Conservation (phyloP, 2,113 vertebrate species). For the Anser brachyrhynchus region DNA sequence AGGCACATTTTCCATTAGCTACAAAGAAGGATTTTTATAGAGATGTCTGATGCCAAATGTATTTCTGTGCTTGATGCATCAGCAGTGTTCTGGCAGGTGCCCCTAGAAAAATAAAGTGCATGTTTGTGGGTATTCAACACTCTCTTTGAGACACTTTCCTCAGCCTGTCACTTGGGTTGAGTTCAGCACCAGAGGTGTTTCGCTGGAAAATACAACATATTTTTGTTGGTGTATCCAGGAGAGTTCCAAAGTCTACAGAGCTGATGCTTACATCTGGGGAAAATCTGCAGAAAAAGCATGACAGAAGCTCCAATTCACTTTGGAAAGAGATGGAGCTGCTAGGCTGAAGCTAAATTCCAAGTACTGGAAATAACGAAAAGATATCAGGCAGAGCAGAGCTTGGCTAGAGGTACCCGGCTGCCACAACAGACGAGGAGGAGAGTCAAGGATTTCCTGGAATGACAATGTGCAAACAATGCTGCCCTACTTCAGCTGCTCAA, state of each 20-base stretch:
- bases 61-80: constrained; percentile 21
- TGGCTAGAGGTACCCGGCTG: background rate
- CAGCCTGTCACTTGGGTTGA: constrained; percentile 8
- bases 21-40: background rate
- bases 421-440: background rate
- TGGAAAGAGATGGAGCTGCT: background rate
- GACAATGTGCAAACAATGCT: background rate
- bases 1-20: constrained; percentile 13
- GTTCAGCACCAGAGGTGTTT: constrained; percentile 36
- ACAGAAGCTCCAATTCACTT: background rate
- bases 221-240: background rate
- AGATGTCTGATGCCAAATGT: background rate
- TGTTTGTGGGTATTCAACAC: constrained; percentile 36
- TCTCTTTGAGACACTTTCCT: background rate
- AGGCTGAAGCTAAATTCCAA: background rate
- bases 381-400: background rate
- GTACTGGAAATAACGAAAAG: background rate
- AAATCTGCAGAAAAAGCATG: background rate
- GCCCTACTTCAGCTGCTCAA: constrained; percentile 17
- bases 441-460: constrained; percentile 27
- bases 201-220: constrained; percentile 38
- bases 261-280: constrained; percentile 26
- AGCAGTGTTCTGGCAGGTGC: constrained; percentile 27
- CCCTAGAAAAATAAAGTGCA: constrained; percentile 11
- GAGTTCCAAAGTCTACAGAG: constrained; percentile 34